Evolutionary conservation across 1,140 invertebrate species (phyloP), one percentile per base, ranked within the genome.

Genomic region (Asobara japonica): DNA sequence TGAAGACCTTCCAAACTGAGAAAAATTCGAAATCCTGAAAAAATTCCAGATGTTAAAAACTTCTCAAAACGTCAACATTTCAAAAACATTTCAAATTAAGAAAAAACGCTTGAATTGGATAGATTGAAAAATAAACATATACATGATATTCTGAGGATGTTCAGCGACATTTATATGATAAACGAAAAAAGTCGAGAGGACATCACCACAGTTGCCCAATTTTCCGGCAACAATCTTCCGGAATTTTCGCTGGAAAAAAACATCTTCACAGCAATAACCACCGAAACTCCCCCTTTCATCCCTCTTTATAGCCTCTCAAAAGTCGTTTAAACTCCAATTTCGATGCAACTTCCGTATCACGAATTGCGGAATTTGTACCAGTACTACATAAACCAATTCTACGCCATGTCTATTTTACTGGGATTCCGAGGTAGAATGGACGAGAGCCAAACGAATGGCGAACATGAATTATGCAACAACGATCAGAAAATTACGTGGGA

Each of bases 381-480:
- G 41, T 45, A n/a, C n/a, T n/a, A n/a, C 41, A 45, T 45, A 45
- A 45, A 45, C 41, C 41, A 45, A 45, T 45, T 45, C 41, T 45
- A 8, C 36, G 10, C 41, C 41, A 45, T 16, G n/a, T 13, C 41
- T 45, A 45, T 45, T 45, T 45, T 45, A 45, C 41, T 45, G 18
- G n/a, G 41, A 45, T 13, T 13, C 41, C 8, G 18, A 27, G 4
- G 51, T 56, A 56, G 25, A 25, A 56, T 56, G 51, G 51, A 56
- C 51, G 51, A 10, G 22, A 56, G 51, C 51, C 51, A 56, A 56
- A 56, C 22, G 51, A 56, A 56, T 56, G 22, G 51, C 25, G 13
- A 10, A 18, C 51, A 56, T 56, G 51, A 56, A 56, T 56, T 56
- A 56, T 56, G 51, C 51, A 56, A 25, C 51, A 56, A 56, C 22